Evolutionary conservation across 1,140 invertebrate genomes (phyloP).

Genomic region (Elysia chlorotica): DNA sequence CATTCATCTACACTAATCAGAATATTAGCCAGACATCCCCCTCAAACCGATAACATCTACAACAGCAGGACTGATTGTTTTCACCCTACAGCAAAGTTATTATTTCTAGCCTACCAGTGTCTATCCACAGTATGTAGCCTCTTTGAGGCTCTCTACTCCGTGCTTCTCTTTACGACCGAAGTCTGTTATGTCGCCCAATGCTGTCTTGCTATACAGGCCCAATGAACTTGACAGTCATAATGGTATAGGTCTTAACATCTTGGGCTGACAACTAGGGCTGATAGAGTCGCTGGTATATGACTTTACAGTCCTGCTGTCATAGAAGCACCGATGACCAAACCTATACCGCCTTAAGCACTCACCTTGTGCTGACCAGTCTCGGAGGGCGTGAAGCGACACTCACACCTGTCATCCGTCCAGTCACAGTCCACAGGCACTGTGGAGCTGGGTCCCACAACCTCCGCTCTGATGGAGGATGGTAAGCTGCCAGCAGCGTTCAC

Average conservation of each 20-base stretch:
- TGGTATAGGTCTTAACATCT: not conserved
- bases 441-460: slow-evolving; percentile 81
- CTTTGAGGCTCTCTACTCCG: too few species aligned
- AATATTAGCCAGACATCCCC: too few species aligned
- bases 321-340: not conserved
- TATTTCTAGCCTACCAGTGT: too few species aligned
- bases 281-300: not conserved
- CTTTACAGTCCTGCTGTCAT: not conserved
- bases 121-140: too few species aligned
- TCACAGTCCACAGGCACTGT: slow-evolving; percentile 69
- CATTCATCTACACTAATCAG: too few species aligned
- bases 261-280: not conserved
- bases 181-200: too few species aligned
- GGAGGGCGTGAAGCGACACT: slow-evolving; percentile 83
- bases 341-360: slow-evolving; percentile 26
- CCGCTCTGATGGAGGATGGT: slow-evolving; percentile 77
- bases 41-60: too few species aligned
- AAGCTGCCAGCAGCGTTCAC: slow-evolving; percentile 73
- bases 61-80: too few species aligned
- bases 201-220: not conserved
- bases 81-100: too few species aligned
- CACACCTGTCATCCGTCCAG: slow-evolving; percentile 72
- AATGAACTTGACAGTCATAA: not conserved
- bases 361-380: slow-evolving; percentile 94
- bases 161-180: too few species aligned